Evolutionary conservation across 2,113 vertebrate species (phyloP), one percentile per base, ranked within the genome.

Genomic region (Octodon degus): DNA sequence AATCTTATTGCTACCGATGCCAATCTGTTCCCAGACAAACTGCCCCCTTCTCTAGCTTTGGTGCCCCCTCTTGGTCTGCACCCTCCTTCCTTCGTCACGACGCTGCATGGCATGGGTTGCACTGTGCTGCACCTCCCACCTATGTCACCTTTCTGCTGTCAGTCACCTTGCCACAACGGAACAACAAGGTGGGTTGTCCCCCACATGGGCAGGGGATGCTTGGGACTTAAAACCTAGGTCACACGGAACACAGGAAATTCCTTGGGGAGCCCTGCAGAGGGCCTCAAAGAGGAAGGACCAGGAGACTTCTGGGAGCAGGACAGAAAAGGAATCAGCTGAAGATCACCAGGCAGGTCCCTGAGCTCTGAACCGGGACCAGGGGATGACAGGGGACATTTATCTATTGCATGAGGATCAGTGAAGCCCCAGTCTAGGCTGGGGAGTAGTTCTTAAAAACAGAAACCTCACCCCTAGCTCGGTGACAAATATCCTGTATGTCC

Each of bases 401-500:
- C 74, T 47, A 8, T 0, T 25, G 55, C 60, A 34, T 0, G 3
- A 58, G 34, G 6, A 30, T 11, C 27, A 5, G 2, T 7, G 50
- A 50, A 40, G 63, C 77, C 70, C 43, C 43, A 19, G 12, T 70
- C 30, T 24, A 24, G 58, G 27, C 0, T 60, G n/a, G 58, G 65
- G 47, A 79, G 67, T 53, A 25, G 58, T 32, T 77, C 82, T 81
- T 43, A 47, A 16, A 40, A 65, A 32, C 60, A 4, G 37, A 72
- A 20, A 20, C 68, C 63, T 67, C 47, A 34, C 8, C 13, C 70
- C 3, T n/a, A 24, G n/a, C 24, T 25, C 63, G n/a, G 43, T 68
- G 85, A 62, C 16, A 3, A 47, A 30, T 11, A 4, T 27, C 37
- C 1, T 43, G 17, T 2, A 20, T 37, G 65, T 85, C 58, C 25